A percentile compares a stretch with the other conserved stretches of the same genome.
Evolutionary conservation across 2,888 invertebrate genomes (phyloP).

Genomic region (Sesia bembeciformis): DNA sequence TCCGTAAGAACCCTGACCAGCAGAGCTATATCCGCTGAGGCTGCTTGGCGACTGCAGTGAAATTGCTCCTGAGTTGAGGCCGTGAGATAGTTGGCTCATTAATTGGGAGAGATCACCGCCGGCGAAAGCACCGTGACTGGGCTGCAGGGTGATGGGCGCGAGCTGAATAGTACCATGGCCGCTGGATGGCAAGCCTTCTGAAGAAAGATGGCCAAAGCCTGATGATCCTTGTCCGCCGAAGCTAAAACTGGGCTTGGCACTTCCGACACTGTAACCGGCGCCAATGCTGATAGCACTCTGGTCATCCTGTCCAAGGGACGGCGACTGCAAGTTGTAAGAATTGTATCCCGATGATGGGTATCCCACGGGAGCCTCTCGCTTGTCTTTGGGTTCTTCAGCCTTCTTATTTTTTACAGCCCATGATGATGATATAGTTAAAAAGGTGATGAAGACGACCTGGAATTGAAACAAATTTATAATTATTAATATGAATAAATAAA

Average conservation of each 20-base stretch:
- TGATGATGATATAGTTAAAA: conserved; percentile 48
- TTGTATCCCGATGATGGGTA: conserved; percentile 33
- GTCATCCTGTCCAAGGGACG: conserved; percentile 42
- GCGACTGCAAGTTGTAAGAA: conserved; percentile 23
- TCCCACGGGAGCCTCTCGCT: conserved; percentile 47
- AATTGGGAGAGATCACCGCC: conserved; percentile 50
- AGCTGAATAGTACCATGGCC: conserved; percentile 47
- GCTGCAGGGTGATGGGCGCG: conserved; percentile 51
- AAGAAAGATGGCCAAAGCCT: conserved; percentile 32
- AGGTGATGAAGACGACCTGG: conserved; percentile 52
- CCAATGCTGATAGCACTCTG: conserved; percentile 60
- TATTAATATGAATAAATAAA: no score
- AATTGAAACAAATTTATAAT: conserved; percentile 21
- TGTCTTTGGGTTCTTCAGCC: conserved; percentile 51
- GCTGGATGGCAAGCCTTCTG: conserved; percentile 37
- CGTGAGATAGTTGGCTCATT: conserved; percentile 56
- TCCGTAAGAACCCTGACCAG: conserved; percentile 29
- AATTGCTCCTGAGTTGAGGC: conserved; percentile 47
- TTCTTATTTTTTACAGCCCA: conserved; percentile 44
- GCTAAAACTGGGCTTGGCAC: conserved; percentile 45
- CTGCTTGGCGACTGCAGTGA: conserved; percentile 38
- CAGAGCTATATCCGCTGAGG: conserved; percentile 42
- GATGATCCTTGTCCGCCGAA: conserved; percentile 38
- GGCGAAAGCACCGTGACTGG: conserved; percentile 34
- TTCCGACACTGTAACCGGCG: conserved; percentile 64